Evolutionary conservation across 2,113 vertebrate genomes (phyloP).

Genomic region (Cairina moschata): DNA sequence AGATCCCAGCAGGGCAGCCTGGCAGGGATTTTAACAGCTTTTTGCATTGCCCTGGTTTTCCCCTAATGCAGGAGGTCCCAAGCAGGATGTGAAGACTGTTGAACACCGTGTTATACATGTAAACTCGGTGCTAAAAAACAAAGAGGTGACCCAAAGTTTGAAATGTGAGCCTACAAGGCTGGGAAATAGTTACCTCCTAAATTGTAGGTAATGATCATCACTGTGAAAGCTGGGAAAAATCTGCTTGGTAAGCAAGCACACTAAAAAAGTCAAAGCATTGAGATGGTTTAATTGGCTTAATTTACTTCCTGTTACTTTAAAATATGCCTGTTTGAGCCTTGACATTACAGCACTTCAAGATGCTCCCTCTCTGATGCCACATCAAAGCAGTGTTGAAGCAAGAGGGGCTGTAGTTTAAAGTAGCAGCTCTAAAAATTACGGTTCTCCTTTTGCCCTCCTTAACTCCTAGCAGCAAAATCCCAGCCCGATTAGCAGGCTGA

Average conservation of each 20-base stretch:
- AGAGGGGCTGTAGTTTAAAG: conserved; percentile 66
- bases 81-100: background rate
- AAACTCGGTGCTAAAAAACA: background rate
- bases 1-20: background rate
- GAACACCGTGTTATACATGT: background rate
- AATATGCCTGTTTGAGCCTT: conserved; percentile 64
- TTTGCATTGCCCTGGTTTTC: background rate
- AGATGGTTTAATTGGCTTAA: conserved; percentile 70
- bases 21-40: background rate
- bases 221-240: conserved; percentile 13
- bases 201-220: background rate
- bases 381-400: conserved; percentile 56
- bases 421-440: conserved; percentile 68
- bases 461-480: conserved; percentile 74
- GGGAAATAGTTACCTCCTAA: background rate
- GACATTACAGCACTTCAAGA: conserved; percentile 51
- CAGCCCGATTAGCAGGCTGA: conserved; percentile 72
- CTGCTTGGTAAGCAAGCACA: conserved; percentile 45
- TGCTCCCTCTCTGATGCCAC: conserved; percentile 57
- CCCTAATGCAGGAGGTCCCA: background rate
- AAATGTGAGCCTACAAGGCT: background rate
- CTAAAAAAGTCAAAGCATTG: conserved; percentile 39
- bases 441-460: conserved; percentile 74
- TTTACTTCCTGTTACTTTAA: conserved; percentile 71
- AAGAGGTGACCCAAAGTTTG: background rate